Base-by-base conservation (phyloP, 2,113 vertebrate species). In the Myxocyprinus asiaticus region DNA sequence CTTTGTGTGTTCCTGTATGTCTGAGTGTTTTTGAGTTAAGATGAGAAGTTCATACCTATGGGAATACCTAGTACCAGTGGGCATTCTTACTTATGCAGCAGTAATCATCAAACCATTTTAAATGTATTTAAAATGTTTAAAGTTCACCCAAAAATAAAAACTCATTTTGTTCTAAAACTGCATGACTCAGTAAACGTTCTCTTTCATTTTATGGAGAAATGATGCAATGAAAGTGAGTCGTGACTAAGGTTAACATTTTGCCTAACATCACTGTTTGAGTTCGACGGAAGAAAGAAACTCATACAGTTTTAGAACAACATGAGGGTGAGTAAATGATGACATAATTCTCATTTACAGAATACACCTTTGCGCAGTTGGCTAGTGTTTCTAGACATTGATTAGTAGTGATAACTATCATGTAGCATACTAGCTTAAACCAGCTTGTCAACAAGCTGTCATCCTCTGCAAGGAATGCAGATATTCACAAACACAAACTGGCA, bases 1-100 rank as follows among this genome's bases (percentile, higher is more conserved):
- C 85, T 87, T 58, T 72, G 66, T 51, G 67, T 77, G 79, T 69
- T 43, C 66, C 63, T 77, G 9, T 71, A 48, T 45, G 65, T 69
- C 69, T 77, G 74, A 33, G 22, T 15, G 64, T 42, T 76, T 55
- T 48, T 9, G 15, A 9, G n/a, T 63, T 22, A 56, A 45, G 43
- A 68, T 63, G 64, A 64, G 56, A 69, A 55, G 78, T 78, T 15
- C 17, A 70, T 51, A 64, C 70, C 64, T 84, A 48, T 67, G 69
- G 67, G 67, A 62, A 59, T 62, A 43, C 15, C 42, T 17, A 53
- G 11, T 22, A 53, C 53, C 53, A 33, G 4, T 72, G 51, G 15
- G 51, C 78, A 67, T 7, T 68, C 17, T 62, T 66, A 48, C 17
- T 62, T 66, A 48, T 12, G 63, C 17, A 7, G 56, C 33, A 73